Evolutionary conservation across 35 echinoderm and acorn worm genomes (phyloP), one percentile per base, ranked within the genome.

Genomic region (Ophioderma brevispina): DNA sequence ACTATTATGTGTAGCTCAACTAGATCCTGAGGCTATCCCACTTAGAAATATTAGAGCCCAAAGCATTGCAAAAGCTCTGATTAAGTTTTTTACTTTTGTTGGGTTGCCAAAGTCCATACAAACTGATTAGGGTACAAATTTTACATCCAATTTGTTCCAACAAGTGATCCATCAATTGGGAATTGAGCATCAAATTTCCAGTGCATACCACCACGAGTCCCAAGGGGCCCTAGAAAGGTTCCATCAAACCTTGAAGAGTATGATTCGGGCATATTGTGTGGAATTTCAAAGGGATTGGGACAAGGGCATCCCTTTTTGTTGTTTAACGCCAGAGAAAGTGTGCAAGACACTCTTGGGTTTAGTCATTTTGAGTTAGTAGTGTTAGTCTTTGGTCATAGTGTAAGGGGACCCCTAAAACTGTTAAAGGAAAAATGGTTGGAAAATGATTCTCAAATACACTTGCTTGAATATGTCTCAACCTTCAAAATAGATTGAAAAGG

Each of bases 1-100:
- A 97, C 95, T 0, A 93, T 89, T 35, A 91, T 97, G 91, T 93
- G 92, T 89, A 70, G 70, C 0, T 85, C 91, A n/a, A 94, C 88
- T 21, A 89, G 88, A 28, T 97, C 92, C 88, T 13, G 95, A 97
- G 36, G 92, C 95, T 40, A 82, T 88, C 33, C 89, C 89, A 18
- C 76, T 92, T 8, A 87, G 85, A 33, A 88, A 79, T 35, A 97
- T 97, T 40, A 88, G 23, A 28, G 95, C 92, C 0, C 30, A 33
- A 17, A 89, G 42, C n/a, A 63, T 98, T 38, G 32, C 33, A 0
- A 50, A 94, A 34, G 92, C 89, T 3, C 35, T 90, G 77, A 31
- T 86, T 19, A 87, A 92, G 32, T 97, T 94, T 85, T 89, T 97
- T 37, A 97, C 95, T 30, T 18, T 79, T n/a, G 63, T 91, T 64